phyloP scores from a whole-genome alignment of 2,797 vertebrate genomes.

The Semotilus atromaculatus region DNA sequence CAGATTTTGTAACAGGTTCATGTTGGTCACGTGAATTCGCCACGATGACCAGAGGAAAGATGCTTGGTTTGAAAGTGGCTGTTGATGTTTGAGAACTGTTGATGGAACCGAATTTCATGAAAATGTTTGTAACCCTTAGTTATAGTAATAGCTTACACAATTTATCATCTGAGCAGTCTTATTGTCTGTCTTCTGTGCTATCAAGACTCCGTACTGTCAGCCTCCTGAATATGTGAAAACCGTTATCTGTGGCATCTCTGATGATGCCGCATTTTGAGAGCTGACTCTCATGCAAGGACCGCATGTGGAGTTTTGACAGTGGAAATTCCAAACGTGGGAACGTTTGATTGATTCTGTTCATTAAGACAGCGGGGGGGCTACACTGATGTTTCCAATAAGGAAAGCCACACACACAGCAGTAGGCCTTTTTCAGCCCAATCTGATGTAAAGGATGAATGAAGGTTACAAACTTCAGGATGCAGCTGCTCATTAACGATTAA shows the following conservation, averaged over 20 bases:
- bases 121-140: background rate
- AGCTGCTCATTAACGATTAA: slow-evolving; percentile 29
- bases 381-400: slow-evolving; percentile 52
- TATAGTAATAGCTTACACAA: background rate
- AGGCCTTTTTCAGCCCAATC: background rate
- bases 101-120: background rate
- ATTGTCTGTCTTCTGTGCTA: background rate
- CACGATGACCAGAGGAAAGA: too few species aligned
- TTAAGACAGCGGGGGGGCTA: slow-evolving; percentile 40
- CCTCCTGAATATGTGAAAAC: background rate
- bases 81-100: background rate
- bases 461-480: background rate
- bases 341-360: slow-evolving; percentile 59
- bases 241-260: background rate
- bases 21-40: background rate
- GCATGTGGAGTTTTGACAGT: slow-evolving; percentile 30
- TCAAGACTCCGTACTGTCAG: background rate
- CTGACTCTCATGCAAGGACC: background rate
- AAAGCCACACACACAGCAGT: slow-evolving; percentile 25
- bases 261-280: slow-evolving; percentile 10
- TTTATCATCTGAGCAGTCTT: background rate
- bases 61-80: too few species aligned
- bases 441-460: slow-evolving; percentile 39
- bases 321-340: slow-evolving; percentile 30
- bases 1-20: background rate